Evolutionary conservation across 2,797 vertebrate species (phyloP).

Genomic region (Hirundo rustica): DNA sequence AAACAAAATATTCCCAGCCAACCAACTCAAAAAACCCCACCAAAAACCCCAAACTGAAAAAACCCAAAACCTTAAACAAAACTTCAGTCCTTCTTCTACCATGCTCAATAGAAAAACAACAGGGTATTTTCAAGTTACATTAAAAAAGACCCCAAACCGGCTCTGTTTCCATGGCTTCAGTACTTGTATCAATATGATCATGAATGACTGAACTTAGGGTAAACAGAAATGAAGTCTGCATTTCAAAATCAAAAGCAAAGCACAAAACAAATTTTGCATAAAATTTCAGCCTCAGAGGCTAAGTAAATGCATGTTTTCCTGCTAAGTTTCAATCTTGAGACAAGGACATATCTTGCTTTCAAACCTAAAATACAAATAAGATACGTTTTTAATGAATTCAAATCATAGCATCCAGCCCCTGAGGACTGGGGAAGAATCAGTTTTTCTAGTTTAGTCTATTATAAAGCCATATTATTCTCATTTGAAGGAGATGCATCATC

Average conservation of each 20-base stretch:
- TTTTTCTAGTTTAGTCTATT: conserved; percentile 38
- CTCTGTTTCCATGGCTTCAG: background rate
- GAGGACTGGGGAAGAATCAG: conserved; percentile 31
- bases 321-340: background rate
- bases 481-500: background rate
- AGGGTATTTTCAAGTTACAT: background rate
- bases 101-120: background rate
- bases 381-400: conserved; percentile 55
- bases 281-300: conserved; percentile 32
- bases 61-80: background rate
- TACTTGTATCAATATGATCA: background rate
- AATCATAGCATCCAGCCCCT: conserved; percentile 33
- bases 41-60: background rate
- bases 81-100: background rate
- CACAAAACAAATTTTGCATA: conserved; percentile 28
- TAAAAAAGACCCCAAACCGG: background rate
- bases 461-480: conserved; percentile 39
- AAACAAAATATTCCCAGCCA: background rate
- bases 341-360: conserved; percentile 40
- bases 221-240: background rate
- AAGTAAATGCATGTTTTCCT: conserved; percentile 22
- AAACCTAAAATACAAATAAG: conserved; percentile 42
- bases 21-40: background rate
- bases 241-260: conserved; percentile 15
- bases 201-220: background rate